These are phyloP conservation scores for Lerista edwardsae DNA, from an alignment of 2,797 vertebrate species.

Conservation along the genomic window DNA sequence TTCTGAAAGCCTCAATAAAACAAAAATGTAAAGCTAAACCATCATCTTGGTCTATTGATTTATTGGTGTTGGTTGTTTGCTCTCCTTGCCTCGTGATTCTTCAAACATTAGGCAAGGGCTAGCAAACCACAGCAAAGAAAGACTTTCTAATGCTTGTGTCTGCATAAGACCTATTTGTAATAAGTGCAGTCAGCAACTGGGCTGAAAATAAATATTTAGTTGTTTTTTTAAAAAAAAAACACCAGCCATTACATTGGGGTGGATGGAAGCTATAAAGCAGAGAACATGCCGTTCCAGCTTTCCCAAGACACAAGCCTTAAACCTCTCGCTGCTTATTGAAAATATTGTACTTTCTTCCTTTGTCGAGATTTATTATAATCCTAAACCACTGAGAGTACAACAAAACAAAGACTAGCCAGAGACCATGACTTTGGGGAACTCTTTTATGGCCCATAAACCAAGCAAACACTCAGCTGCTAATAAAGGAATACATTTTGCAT, in stretches of 20 bases:
- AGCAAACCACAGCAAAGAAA: constrained; percentile 11
- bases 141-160: constrained; percentile 15
- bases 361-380: constrained; percentile 31
- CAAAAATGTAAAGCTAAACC: constrained; percentile 58
- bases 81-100: constrained; percentile 47
- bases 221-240: constrained; percentile 20
- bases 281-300: constrained; percentile 1
- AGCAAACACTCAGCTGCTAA: constrained; percentile 51
- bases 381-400: constrained; percentile 17
- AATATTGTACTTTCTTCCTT: constrained; percentile 30
- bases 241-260: neutral
- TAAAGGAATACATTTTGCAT: constrained; percentile 53
- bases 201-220: constrained; percentile 33
- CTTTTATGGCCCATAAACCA: constrained; percentile 41
- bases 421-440: constrained; percentile 38
- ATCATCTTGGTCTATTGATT: constrained; percentile 46
- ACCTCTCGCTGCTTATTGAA: constrained; percentile 24
- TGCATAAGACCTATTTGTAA: constrained; percentile 33
- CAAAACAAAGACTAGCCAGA: neutral
- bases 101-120: constrained; percentile 35
- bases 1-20: constrained; percentile 70
- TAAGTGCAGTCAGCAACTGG: neutral
- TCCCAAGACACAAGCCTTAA: constrained; percentile 23
- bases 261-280: constrained; percentile 31
- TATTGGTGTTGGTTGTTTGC: constrained; percentile 48